Conservation (phyloP, 2,113 vertebrate species). For the Chlorodrepanis virens region DNA sequence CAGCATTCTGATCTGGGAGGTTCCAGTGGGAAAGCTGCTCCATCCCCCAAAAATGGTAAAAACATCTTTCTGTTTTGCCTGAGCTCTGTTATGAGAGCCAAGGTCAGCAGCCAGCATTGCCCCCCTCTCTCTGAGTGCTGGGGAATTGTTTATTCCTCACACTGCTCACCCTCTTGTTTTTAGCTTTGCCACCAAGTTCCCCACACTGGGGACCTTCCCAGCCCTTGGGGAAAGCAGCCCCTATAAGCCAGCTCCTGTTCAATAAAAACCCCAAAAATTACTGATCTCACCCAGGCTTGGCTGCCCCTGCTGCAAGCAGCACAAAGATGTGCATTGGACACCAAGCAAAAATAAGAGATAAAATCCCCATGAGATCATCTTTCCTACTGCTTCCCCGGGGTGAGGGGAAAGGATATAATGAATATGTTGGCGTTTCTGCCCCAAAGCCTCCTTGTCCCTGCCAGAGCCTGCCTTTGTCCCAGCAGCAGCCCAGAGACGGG, state of each 20-base stretch:
- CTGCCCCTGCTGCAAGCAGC: neutral
- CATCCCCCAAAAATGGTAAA: neutral
- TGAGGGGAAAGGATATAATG: neutral
- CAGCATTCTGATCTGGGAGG: neutral
- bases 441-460: neutral
- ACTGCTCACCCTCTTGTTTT: neutral
- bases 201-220: neutral
- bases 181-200: neutral
- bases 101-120: neutral
- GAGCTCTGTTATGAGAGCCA: neutral
- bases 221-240: neutral
- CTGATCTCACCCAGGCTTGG: neutral
- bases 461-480: slow-evolving; percentile 35
- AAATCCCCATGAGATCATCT: slow-evolving; percentile 54
- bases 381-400: neutral
- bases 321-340: slow-evolving; percentile 50
- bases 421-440: neutral
- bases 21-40: neutral
- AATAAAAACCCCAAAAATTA: neutral
- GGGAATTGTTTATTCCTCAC: neutral
- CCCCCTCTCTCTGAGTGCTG: neutral
- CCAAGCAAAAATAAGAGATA: neutral
- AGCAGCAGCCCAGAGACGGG: neutral
- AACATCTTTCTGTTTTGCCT: neutral
- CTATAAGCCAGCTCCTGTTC: neutral